Evolutionary conservation across 2,113 vertebrate genomes (phyloP).

Genomic region (Zosterops lateralis): DNA sequence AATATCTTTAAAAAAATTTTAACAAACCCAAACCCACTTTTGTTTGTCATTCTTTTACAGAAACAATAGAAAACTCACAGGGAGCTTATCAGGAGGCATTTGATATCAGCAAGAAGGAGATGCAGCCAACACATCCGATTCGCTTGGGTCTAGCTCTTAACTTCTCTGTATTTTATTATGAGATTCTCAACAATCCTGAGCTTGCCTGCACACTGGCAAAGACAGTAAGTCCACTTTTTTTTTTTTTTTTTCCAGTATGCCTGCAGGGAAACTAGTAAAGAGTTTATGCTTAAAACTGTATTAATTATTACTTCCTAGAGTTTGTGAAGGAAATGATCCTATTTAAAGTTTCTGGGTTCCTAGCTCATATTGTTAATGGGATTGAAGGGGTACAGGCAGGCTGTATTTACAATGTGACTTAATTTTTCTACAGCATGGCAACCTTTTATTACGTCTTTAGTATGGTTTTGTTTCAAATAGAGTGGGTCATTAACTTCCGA

Average conservation of each 20-base stretch:
- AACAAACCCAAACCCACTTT: rapidly evolving
- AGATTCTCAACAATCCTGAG: slow-evolving; percentile 94
- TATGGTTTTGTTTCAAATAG: not conserved
- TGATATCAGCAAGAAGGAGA: slow-evolving; percentile 86
- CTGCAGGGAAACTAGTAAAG: not conserved
- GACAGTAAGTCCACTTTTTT: slow-evolving; percentile 72
- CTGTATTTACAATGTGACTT: not conserved
- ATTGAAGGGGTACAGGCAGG: not conserved
- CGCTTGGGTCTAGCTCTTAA: slow-evolving; percentile 96
- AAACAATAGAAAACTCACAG: slow-evolving; percentile 88
- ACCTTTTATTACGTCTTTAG: not conserved
- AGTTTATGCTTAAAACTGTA: not conserved
- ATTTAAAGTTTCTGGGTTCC: not conserved
- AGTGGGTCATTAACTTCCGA: not conserved
- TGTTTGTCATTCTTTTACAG: slow-evolving; percentile 50
- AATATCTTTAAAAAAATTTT: not conserved
- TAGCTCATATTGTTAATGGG: not conserved
- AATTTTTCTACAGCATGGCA: not conserved
- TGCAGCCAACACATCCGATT: slow-evolving; percentile 95
- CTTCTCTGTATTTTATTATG: slow-evolving; percentile 98
- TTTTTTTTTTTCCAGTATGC: not conserved
- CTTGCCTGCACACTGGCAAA: slow-evolving; percentile 93
- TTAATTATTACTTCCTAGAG: not conserved
- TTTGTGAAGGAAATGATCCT: not conserved
- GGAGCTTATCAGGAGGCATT: slow-evolving; percentile 88